Conservation (phyloP, 2,797 vertebrate species). For the Synaphobranchus kaupii region DNA sequence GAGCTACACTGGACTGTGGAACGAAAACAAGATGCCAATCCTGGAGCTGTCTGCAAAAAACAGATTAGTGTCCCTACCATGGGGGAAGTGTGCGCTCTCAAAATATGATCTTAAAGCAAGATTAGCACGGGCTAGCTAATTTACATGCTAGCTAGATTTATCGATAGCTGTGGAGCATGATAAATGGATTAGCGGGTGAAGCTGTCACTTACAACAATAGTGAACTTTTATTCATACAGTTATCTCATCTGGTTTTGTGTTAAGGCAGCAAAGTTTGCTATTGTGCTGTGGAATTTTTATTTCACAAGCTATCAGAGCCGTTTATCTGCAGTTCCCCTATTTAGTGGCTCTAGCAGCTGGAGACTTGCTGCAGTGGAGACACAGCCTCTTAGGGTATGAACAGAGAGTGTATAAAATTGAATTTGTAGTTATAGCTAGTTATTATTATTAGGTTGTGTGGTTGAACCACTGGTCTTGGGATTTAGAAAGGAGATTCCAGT, state of each 20-base stretch:
- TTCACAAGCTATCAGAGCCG: background rate
- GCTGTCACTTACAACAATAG: background rate
- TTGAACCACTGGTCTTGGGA: background rate
- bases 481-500: background rate
- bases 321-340: conserved; percentile 1
- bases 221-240: background rate
- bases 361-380: background rate
- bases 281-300: background rate
- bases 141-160: background rate
- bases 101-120: background rate
- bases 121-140: background rate
- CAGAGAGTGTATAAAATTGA: background rate
- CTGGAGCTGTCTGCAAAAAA: background rate
- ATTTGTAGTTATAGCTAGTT: background rate
- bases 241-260: background rate
- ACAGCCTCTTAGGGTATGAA: background rate
- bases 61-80: background rate
- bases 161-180: background rate
- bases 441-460: background rate
- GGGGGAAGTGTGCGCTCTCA: background rate
- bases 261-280: background rate
- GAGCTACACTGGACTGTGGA: background rate
- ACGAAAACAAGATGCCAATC: background rate
- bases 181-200: conserved; percentile 2
- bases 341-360: background rate